Base-by-base conservation (phyloP, 2,113 vertebrate species). In the Bufo bufo region DNA sequence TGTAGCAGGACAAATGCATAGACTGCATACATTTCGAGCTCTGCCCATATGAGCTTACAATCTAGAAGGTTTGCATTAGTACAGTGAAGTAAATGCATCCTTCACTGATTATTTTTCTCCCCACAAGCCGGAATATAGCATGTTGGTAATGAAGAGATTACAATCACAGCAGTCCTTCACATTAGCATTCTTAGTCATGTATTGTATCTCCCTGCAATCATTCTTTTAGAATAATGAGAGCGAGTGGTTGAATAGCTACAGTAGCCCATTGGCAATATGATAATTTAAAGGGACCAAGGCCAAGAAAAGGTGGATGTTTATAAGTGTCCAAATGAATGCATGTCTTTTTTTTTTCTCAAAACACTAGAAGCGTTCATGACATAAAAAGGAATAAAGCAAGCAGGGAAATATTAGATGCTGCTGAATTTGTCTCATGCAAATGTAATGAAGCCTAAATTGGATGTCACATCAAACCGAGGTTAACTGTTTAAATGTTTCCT, bases 361-460 rank as follows among this genome's bases (percentile, higher is more conserved):
- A 89, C 9, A 87, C 47, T 59, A 63, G 77, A 91, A 92, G 79
- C 71, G 89, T 82, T 82, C 82, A 87, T 92, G 86, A 91, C 89
- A 92, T 75, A 20, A 66, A 19, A 78, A 86, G 17, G 74, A 86
- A 90, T 90, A 88, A 87, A 61, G 87, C 89, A 87, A 54, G 45
- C 65, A 12, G 63, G 50, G 90, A 92, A 91, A 87, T 5, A 78
- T 6, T 83, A 81, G 77, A 92, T 92, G 93, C 50, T 91, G 74
- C 50, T 91, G 74, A 92, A 91, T 93, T 91, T 91, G 92, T 82
- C 69, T 90, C 83, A 91, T 93, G 90, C 74, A 93, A 93, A 93
- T 92, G 82, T 93, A 94, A 93, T 93, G 92, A 94, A 93, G 92
- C 86, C 89, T 92, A 93, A 94, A 94, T 91, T 92, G 87, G 89